A percentile compares a stretch with the other conserved stretches of the same genome.
Evolutionary conservation across 1,140 invertebrate species (phyloP).

Genomic region (Lamellibrachia luymesi): DNA sequence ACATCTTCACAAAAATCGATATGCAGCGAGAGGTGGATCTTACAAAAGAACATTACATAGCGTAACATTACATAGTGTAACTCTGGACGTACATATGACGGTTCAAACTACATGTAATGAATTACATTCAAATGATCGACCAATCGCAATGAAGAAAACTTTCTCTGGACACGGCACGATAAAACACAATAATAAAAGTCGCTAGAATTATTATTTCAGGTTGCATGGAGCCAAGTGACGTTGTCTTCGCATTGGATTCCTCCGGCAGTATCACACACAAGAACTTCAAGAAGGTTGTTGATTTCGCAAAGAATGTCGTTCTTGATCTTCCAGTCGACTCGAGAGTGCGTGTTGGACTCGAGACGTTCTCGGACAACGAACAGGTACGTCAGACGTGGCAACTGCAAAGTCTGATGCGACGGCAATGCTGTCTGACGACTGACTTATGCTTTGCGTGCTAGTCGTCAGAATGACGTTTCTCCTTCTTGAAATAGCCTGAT

Average conservation of each 20-base stretch:
- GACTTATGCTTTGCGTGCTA: neutral
- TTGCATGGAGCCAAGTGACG: conserved; percentile 39
- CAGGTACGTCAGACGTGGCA: neutral
- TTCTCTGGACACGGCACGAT: conserved; percentile 22
- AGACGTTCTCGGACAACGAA: conserved; percentile 17
- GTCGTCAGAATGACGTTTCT: neutral
- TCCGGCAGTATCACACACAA: conserved; percentile 42
- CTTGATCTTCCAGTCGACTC: conserved; percentile 10
- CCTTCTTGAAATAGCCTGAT: neutral
- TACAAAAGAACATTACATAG: no score
- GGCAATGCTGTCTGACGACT: neutral
- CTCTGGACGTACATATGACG: no score
- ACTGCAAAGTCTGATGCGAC: neutral
- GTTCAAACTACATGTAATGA: no score
- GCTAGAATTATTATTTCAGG: neutral
- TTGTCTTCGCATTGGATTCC: conserved; percentile 51
- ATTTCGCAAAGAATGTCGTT: conserved; percentile 33
- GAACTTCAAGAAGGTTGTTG: conserved; percentile 43
- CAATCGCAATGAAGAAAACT: neutral
- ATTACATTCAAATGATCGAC: no score
- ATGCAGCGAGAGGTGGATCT: no score
- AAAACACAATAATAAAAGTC: no score
- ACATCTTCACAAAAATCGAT: conserved; percentile 10
- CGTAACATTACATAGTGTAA: no score
- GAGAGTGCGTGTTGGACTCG: conserved; percentile 14